Percentiles rank a stretch among this genome's conserved stretches.
Conservation (phyloP, 2,113 vertebrate genomes). For the Myiozetetes cayanensis region DNA sequence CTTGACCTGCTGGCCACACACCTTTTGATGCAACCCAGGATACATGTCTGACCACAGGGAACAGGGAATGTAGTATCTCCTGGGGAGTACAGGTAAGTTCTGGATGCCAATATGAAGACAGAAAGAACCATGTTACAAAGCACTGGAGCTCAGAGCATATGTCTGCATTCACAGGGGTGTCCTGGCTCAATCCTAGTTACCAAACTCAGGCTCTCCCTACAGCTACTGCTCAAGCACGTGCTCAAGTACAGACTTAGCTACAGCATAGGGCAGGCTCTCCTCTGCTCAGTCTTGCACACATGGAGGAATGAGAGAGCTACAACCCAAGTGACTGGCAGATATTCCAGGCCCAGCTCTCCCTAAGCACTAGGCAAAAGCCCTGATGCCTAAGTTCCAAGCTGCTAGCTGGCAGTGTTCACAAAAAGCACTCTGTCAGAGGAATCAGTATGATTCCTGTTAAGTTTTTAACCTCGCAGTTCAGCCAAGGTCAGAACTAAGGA, state of each 20-base stretch:
- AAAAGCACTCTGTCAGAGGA: not conserved
- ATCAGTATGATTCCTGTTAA: not conserved
- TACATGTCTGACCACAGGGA: not conserved
- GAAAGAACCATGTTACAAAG: not conserved
- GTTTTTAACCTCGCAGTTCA: not conserved
- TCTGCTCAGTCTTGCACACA: not conserved
- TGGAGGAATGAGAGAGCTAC: not conserved
- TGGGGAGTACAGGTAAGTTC: not conserved
- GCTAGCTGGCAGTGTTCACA: not conserved
- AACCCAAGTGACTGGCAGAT: not conserved
- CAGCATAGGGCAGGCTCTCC: not conserved
- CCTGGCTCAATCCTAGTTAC: not conserved
- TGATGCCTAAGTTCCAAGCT: not conserved
- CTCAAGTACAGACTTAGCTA: not conserved
- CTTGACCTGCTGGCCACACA: not conserved
- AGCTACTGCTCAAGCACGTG: not conserved
- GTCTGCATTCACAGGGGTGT: not conserved
- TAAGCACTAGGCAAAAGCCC: not conserved
- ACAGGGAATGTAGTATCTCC: not conserved
- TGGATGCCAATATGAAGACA: not conserved
- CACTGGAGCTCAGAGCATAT: not conserved
- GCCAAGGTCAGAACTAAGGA: not conserved
- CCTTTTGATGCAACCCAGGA: not conserved
- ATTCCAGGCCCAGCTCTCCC: not conserved
- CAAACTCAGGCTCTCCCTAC: not conserved